Base-by-base conservation (phyloP, 2,888 invertebrate species). In the Acrobasis consociella region DNA sequence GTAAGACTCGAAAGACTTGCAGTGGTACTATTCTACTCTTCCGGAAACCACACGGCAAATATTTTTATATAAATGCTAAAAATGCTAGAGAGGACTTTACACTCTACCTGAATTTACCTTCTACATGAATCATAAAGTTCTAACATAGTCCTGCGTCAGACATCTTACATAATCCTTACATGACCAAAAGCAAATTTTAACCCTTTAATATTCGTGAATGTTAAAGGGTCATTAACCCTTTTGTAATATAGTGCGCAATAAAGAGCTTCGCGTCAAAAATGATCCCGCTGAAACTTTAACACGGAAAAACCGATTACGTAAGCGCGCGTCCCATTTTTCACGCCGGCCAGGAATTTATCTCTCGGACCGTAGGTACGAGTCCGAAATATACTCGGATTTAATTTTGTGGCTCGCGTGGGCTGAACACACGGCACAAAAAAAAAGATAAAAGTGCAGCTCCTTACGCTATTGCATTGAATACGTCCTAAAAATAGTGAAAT, bases 271-370 rank as follows among this genome's bases (percentile, higher is more conserved):
- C 42, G 56, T 56, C 56, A 56, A 56, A 56, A 56, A 56, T 56
- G 42, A 56, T 39, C 56, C 56, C 46, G 56, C 42, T 56, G 56
- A 56, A 56, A 56, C 56, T 56, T 56, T 42, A 56, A 56, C 56
- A 42, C 56, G 17, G 56, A 56, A 56, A 56, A 56, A 56, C 56
- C 56, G 56, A 56, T 56, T 56, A 56, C 56, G 56, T 42, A 56
- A 42, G 17, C 56, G 39, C 42, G 46, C 42, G 46, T 56, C 56
- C 56, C 56, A 56, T 56, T 56, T 56, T 56, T 56, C 42, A 56
- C 42, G 42, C 9, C 13, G 56, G 17, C 42, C 56, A 22, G 56
- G 42, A 56, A 56, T 56, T 56, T 42, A 56, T 56, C 56, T 56
- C 42, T 7, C 11, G 38, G 17, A 13, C 56, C 42, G 42, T 42